Conservation (phyloP, 2,797 vertebrate species). For the Mormyrus proboscirostris region DNA sequence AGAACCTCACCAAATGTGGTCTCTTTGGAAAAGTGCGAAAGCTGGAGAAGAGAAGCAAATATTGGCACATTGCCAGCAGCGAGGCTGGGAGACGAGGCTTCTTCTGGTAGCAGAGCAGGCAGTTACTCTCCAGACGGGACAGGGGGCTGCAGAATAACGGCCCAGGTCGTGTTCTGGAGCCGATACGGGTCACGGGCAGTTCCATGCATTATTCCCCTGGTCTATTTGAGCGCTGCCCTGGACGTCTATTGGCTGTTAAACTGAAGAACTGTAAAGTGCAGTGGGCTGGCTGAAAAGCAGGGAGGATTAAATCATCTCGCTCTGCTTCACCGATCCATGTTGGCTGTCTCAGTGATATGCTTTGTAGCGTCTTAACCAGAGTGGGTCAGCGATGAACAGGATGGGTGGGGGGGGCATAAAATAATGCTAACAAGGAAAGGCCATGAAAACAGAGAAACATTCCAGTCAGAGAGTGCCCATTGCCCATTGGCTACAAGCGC, state of each 20-base stretch:
- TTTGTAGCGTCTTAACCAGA: not conserved
- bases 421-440: not conserved
- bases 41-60: not conserved
- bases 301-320: slow-evolving; percentile 40
- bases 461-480: not conserved
- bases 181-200: not conserved
- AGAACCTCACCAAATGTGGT: not conserved
- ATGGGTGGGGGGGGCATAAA: not conserved
- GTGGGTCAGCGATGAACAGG: not conserved
- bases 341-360: slow-evolving; percentile 3
- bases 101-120: not conserved
- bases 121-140: not conserved
- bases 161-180: not conserved
- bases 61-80: not conserved
- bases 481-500: not conserved
- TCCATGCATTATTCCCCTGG: not conserved
- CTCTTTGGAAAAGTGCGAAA: not conserved
- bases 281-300: not conserved
- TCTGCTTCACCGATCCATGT: slow-evolving; percentile 33
- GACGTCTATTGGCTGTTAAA: slow-evolving; percentile 20
- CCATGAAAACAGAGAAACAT: not conserved
- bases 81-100: not conserved
- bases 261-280: not conserved
- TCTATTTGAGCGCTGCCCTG: slow-evolving; percentile 6
- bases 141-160: not conserved